Evolutionary conservation across 2,113 vertebrate genomes (phyloP), one percentile per base, ranked within the genome.

Genomic region (Maccullochella peelii): DNA sequence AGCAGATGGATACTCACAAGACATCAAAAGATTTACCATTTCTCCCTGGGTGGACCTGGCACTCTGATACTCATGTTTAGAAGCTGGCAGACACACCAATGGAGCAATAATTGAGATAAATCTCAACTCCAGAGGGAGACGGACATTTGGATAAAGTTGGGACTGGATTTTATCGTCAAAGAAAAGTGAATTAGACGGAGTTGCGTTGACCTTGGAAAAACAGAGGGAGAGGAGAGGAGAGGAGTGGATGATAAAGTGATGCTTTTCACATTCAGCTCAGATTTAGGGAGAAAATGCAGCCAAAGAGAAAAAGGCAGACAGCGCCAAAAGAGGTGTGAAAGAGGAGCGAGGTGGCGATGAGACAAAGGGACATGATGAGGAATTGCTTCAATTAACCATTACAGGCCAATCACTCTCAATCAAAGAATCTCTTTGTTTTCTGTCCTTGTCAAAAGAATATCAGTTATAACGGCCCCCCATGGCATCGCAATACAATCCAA

Each of bases 91-190:
- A 88, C 70, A 38, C 61, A 57, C 74, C 21, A 40, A 75, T 23
- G 70, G 79, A 82, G 73, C 77, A 89, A 91, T 92, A 92, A 94
- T 91, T 90, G 89, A 91, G 91, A 94, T 94, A 93, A 91, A 94
- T 93, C 87, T 92, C 72, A 66, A 83, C 90, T 83, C 83, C 57
- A 58, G 44, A 38, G 84, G 84, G 84, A 86, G 80, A 90, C 2
- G 61, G 88, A 92, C 92, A 88, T 82, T 93, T 90, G 83, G 89
- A 82, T 84, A 55, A 87, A 89, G 86, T 85, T 83, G 79, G 81
- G 78, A 84, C 73, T 73, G 81, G 91, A 90, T 93, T 92, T 91
- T 89, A 91, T 87, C 87, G 87, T 92, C 82, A 93, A 91, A 92
- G 86, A 88, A 90, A 92, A 90, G 80, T 76, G 77, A 93, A 92